Evolutionary conservation across 1,140 invertebrate genomes (phyloP).

Genomic region (Cyrtorhinus lividipennis): DNA sequence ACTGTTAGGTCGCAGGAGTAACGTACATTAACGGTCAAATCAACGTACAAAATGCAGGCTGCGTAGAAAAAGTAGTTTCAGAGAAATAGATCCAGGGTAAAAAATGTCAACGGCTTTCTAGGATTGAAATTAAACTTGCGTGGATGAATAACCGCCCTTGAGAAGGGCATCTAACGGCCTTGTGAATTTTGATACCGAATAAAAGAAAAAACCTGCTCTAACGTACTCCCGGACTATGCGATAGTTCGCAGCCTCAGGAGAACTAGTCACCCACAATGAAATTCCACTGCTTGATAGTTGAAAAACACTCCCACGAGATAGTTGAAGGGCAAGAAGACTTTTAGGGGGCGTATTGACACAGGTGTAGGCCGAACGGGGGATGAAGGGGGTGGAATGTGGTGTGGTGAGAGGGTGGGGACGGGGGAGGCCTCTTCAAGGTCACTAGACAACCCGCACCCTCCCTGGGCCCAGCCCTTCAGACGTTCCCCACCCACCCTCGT

Average conservation of each 20-base stretch:
- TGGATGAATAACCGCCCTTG: background rate
- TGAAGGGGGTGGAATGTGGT: background rate
- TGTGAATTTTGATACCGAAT: background rate
- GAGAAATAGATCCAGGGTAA: too few relatives aligned
- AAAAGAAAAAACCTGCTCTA: background rate
- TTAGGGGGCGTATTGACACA: constrained; percentile 5
- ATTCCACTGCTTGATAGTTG: background rate
- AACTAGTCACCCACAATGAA: background rate
- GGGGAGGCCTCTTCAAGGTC: background rate
- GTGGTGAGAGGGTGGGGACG: constrained; percentile 8
- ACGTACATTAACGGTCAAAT: too few relatives aligned
- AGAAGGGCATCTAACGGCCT: background rate
- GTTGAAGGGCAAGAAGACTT: too few relatives aligned
- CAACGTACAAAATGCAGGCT: too few relatives aligned
- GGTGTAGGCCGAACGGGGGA: background rate
- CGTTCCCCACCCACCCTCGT: background rate
- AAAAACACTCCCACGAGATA: background rate
- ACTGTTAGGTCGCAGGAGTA: too few relatives aligned
- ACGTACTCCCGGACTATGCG: background rate
- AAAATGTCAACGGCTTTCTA: background rate
- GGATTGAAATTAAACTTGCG: background rate
- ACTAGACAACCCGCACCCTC: background rate
- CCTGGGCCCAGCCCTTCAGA: background rate
- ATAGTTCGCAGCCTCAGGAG: background rate
- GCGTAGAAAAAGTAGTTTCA: too few relatives aligned